Evolutionary conservation across 2,888 invertebrate species (phyloP), one percentile per base, ranked within the genome.

Genomic region (Brachynemurus nebulosus): DNA sequence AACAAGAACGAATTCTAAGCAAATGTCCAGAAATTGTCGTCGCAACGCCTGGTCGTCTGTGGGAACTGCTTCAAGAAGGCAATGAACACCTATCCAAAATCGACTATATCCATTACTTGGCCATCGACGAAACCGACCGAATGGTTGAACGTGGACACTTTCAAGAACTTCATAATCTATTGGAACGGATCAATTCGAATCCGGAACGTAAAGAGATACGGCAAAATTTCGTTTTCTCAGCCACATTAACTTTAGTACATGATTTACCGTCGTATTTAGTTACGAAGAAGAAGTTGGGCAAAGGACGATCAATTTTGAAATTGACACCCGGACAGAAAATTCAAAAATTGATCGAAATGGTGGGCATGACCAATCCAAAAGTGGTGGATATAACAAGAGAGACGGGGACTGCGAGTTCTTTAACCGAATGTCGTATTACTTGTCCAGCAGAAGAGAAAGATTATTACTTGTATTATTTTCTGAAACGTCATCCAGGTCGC

Each of bases 131-230:
- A 69, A 96, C 97, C 0, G 98, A 99, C 64, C 75, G 98, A 47
- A 97, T 99, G 97, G 69, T 97, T 12, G 97, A 98, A 60, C 81
- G 80, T 52, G 92, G 92, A 0, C 97, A 98, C 61, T 98, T 97
- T 62, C 81, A 86, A 51, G 97, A 99, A 65, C 62, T 98, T 2
- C 76, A 83, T 17, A 74, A 80, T 11, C 65, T 98, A 30, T 60
- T 98, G 4, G 84, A 85, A 51, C 67, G 79, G 1, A 68, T 97
- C 5, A 93, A 96, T 62, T 65, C 67, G 11, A 79, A 83, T 53
- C 74, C 77, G 30, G 58, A 56, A 0, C 73, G 71, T 33, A 66
- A 71, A 16, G 65, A 70, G 41, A 57, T 68, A 25, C 67, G 96
- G 2, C 96, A 98, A 66, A 95, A 86, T 59, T 92, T 97, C 59